These are phyloP conservation scores for Craniophora ligustri DNA, from an alignment of 2,888 invertebrate genomes.

Conservation along the genomic window DNA sequence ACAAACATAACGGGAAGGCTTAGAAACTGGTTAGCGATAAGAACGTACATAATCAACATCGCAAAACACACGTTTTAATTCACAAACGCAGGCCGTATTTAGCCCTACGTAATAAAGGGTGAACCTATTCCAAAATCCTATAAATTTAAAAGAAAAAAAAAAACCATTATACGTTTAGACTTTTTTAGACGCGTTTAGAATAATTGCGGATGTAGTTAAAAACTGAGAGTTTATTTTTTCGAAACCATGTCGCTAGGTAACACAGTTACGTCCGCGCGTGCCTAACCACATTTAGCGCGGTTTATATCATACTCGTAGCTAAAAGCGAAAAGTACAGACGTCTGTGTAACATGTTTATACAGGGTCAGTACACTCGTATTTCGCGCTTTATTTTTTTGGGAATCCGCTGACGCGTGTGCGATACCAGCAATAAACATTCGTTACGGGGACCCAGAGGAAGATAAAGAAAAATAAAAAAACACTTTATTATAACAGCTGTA, in stretches of 20 bases:
- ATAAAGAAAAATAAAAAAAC: constrained; percentile 53
- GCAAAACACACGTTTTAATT: no score
- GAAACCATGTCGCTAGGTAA: constrained; percentile 36
- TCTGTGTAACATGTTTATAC: constrained; percentile 59
- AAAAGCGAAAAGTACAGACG: constrained; percentile 50
- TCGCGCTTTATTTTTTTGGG: constrained; percentile 61
- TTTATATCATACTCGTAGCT: constrained; percentile 49
- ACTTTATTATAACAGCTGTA: constrained; percentile 47
- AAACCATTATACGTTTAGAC: no score
- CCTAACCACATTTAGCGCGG: constrained; percentile 40
- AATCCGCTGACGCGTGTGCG: constrained; percentile 62
- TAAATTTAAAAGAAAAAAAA: no score
- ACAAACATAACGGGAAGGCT: constrained; percentile 43
- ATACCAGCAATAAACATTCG: constrained; percentile 69
- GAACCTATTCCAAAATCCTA: no score
- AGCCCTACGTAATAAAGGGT: no score
- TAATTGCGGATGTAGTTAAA: constrained; percentile 31
- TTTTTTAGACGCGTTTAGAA: no score
- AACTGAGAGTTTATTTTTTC: constrained; percentile 27
- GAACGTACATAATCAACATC: constrained; percentile 29
- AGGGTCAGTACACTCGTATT: constrained; percentile 59
- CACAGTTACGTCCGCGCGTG: constrained; percentile 48
- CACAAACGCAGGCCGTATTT: no score
- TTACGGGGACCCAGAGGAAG: constrained; percentile 54
- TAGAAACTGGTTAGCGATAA: constrained; percentile 32